Conservation (phyloP, 1,140 invertebrate species). For the Halotydeus destructor region DNA sequence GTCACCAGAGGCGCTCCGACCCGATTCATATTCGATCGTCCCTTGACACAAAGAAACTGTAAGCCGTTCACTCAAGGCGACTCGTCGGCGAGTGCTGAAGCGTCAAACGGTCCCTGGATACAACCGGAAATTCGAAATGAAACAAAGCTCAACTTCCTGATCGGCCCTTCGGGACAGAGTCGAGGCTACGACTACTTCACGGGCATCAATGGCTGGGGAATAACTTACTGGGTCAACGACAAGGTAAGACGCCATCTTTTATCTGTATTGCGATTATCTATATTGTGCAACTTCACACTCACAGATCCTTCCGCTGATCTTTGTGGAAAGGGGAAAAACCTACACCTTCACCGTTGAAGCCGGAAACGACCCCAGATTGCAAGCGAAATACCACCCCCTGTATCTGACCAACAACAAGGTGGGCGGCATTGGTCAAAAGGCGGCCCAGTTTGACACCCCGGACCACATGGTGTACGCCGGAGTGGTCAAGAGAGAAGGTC, state of each 20-base stretch:
- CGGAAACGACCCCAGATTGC: slow-evolving; percentile 48
- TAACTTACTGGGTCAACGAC: slow-evolving; percentile 88
- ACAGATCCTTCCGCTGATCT: slow-evolving; percentile 79
- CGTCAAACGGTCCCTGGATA: slow-evolving; percentile 5
- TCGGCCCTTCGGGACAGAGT: slow-evolving; percentile 19
- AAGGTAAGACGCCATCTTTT: too few relatives aligned
- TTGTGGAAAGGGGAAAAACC: slow-evolving; percentile 63
- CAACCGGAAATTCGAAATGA: slow-evolving; percentile 9
- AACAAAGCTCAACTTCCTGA: slow-evolving; percentile 17
- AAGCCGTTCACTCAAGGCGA: background rate
- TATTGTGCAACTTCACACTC: too few relatives aligned
- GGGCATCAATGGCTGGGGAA: slow-evolving; percentile 66
- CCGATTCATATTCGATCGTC: slow-evolving; percentile 4
- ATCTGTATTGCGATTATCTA: too few relatives aligned
- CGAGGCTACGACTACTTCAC: slow-evolving; percentile 20
- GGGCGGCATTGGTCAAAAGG: slow-evolving; percentile 69
- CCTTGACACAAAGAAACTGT: slow-evolving; percentile 7
- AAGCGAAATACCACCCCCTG: slow-evolving; percentile 77
- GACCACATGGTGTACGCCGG: slow-evolving; percentile 10
- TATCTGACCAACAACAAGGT: slow-evolving; percentile 83
- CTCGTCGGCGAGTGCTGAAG: background rate
- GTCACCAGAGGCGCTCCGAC: background rate
- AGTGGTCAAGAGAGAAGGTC: slow-evolving; percentile 1
- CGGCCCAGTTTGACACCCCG: slow-evolving; percentile 41
- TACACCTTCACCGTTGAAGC: slow-evolving; percentile 82